Percentiles rank a stretch among this genome's conserved stretches.
These are phyloP conservation scores for Oenanthe melanoleuca DNA, from an alignment of 2,113 vertebrate genomes.

Conservation along the genomic window DNA sequence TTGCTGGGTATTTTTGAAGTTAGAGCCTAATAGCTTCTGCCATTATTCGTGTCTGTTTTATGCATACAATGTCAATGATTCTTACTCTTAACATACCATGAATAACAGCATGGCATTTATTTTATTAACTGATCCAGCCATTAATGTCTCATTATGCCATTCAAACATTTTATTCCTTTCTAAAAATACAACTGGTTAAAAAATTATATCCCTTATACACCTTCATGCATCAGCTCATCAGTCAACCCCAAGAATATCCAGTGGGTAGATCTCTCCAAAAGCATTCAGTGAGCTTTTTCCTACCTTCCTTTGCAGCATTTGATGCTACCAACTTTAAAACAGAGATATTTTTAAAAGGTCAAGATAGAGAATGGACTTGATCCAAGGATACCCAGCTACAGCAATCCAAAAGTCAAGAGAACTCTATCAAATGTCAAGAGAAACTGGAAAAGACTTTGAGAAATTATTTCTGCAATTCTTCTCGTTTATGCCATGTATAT, in stretches of 20 bases:
- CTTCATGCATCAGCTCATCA: neutral
- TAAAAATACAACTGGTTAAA: conserved; percentile 20
- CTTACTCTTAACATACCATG: conserved; percentile 54
- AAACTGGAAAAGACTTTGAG: neutral
- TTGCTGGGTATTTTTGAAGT: conserved; percentile 50
- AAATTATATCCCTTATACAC: neutral
- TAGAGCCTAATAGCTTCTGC: conserved; percentile 26
- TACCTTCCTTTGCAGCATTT: neutral
- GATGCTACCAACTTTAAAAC: neutral
- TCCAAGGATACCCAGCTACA: neutral
- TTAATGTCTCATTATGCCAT: neutral
- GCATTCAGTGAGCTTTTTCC: neutral
- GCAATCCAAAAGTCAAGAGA: conserved; percentile 49
- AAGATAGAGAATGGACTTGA: neutral
- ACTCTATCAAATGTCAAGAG: conserved; percentile 40
- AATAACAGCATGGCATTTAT: conserved; percentile 33
- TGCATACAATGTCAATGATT: conserved; percentile 29
- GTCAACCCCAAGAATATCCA: neutral
- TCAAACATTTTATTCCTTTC: conserved; percentile 27
- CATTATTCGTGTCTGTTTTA: conserved; percentile 32
- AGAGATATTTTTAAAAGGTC: conserved; percentile 26
- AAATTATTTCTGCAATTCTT: neutral
- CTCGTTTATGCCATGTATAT: neutral
- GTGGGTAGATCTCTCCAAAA: neutral
- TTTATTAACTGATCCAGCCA: conserved; percentile 1